Conservation (phyloP, 2,113 vertebrate species). For the Aepyceros melampus region DNA sequence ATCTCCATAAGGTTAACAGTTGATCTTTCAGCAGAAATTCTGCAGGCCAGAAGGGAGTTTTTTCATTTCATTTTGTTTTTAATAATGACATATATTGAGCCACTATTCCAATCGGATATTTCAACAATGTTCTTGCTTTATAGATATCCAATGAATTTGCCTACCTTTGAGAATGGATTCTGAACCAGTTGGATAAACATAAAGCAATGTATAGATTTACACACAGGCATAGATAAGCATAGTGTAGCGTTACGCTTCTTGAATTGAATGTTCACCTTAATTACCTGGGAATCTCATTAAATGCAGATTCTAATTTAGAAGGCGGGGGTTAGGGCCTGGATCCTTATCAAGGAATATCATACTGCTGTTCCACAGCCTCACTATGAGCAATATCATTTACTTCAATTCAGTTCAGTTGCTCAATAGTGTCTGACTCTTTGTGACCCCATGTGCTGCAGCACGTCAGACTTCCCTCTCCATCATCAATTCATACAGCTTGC, state of each 20-base stretch:
- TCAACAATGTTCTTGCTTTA: neutral
- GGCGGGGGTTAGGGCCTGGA: accelerated
- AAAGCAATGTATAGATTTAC: neutral
- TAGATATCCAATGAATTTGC: neutral
- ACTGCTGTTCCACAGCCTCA: neutral
- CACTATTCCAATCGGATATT: neutral
- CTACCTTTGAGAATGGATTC: neutral
- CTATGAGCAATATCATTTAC: neutral
- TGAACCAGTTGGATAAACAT: neutral
- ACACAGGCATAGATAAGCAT: neutral
- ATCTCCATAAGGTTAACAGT: neutral
- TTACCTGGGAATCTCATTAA: neutral
- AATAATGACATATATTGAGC: neutral
- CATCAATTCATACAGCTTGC: neutral
- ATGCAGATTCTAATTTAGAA: neutral
- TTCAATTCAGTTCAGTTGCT: neutral
- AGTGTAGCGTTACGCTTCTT: neutral
- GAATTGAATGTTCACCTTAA: neutral
- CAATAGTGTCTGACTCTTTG: neutral
- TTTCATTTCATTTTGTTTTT: neutral
- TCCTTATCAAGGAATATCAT: neutral
- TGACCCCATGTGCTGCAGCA: neutral
- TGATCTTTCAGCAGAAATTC: neutral
- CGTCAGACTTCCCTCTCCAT: neutral
- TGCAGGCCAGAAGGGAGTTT: neutral